These are phyloP conservation scores for Pharmacophagus antenor DNA, from an alignment of 2,888 invertebrate genomes.

Conservation along the genomic window DNA sequence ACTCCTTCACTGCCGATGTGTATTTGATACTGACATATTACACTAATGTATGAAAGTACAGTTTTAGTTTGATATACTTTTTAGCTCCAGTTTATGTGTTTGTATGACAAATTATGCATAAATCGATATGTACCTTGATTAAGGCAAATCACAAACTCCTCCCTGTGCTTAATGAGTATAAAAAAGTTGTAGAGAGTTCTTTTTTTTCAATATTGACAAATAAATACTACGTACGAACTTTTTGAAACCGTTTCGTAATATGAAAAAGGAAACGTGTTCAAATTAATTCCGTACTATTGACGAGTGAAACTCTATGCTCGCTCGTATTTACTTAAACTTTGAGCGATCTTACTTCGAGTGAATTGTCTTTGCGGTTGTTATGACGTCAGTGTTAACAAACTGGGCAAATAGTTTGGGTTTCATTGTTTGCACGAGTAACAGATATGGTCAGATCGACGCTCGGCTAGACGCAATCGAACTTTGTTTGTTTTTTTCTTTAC, in stretches of 20 bases:
- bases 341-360: constrained; percentile 20
- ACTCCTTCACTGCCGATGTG: no score
- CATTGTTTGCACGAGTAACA: constrained; percentile 27
- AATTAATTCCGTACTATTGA: constrained; percentile 5
- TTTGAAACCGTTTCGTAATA: not conserved
- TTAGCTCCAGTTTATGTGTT: no score
- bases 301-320: constrained; percentile 24
- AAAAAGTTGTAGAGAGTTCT: no score
- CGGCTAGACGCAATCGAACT: constrained; percentile 21
- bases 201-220: no score
- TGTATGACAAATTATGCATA: no score
- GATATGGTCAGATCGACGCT: constrained; percentile 27
- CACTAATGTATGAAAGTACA: no score
- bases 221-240: no score
- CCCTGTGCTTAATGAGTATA: no score
- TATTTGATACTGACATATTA: no score
- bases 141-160: no score
- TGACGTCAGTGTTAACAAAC: constrained; percentile 25
- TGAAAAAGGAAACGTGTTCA: constrained; percentile 12
- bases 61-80: no score
- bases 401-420: constrained; percentile 28
- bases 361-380: constrained; percentile 29
- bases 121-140: no score
- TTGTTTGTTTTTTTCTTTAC: constrained; percentile 16
- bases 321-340: constrained; percentile 24